These are phyloP conservation scores for Butorides virescens DNA, from an alignment of 2,113 vertebrate genomes.

Conservation along the genomic window DNA sequence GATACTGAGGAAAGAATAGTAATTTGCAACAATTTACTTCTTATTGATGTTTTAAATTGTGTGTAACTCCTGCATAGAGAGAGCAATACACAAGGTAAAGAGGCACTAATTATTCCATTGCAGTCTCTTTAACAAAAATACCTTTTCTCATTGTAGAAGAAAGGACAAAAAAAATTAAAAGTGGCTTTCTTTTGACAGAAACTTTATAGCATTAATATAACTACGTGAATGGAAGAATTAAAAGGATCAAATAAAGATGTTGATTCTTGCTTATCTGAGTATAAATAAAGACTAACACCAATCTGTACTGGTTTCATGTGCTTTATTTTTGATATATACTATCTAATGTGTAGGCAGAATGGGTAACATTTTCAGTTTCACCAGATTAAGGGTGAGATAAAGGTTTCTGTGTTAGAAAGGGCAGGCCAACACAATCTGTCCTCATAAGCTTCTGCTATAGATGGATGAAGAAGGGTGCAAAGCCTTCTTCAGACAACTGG, in stretches of 20 bases:
- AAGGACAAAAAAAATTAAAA: neutral
- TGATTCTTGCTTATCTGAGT: neutral
- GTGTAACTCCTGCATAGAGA: slow-evolving; percentile 28
- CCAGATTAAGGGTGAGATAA: neutral
- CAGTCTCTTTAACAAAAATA: slow-evolving; percentile 28
- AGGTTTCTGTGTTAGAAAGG: neutral
- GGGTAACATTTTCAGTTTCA: neutral
- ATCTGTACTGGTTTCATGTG: neutral
- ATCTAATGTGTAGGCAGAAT: neutral
- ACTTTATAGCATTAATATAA: neutral
- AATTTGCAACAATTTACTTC: slow-evolving; percentile 68
- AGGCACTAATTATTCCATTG: slow-evolving; percentile 56
- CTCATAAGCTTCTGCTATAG: neutral
- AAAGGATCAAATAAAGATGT: neutral
- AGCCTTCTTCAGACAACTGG: neutral
- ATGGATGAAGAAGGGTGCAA: neutral
- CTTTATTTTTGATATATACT: neutral
- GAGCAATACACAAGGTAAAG: slow-evolving; percentile 44
- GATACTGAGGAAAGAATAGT: slow-evolving; percentile 60
- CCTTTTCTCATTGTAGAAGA: neutral
- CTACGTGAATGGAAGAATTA: neutral
- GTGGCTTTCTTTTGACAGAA: neutral
- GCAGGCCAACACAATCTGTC: neutral
- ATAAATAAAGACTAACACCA: neutral
- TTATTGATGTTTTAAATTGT: slow-evolving; percentile 69